Evolutionary conservation across 2,113 vertebrate species (phyloP), one percentile per base, ranked within the genome.

Genomic region (Symphodus melops): DNA sequence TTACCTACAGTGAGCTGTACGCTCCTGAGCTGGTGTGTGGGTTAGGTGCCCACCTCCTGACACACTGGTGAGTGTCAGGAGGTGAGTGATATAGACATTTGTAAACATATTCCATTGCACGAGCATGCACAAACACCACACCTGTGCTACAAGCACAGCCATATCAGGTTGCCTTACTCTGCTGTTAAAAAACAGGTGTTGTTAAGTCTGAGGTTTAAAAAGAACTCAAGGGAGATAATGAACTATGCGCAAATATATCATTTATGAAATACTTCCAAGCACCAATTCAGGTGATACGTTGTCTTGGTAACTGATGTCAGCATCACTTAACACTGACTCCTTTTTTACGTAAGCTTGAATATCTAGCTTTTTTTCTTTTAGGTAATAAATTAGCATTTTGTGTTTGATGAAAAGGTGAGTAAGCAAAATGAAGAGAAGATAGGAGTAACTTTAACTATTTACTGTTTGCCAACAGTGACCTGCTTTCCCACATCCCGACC

Each of bases 151-250:
- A 51, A 83, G 49, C 81, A 56, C 59, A 86, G 89, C 89, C 89
- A 91, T 87, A 90, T 89, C 69, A 79, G 75, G 85, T 83, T 92
- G 90, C 91, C 91, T 92, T 92, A 91, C 59, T 80, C 78, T 90
- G 86, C 77, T 82, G 28, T 63, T 58, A 51, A 28, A 56, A 77
- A 75, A 51, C 71, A 80, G 87, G 74, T 8, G 55, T 81, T 57
- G 66, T 68, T 59, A 65, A 75, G 54, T 75, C 5, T 64, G 25
- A 67, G 53, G 62, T 71, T 72, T 28, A 77, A 78, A 81, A 36
- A 46, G 59, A 84, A 64, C 68, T 88, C 63, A 75, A 83, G 74
- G 86, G 87, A 88, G 82, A 65, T 80, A 58, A 66, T 56, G 48
- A 78, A 75, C 66, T 76, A 56, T 83, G 58, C 53, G 67, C 65